A percentile compares a stretch with the other conserved stretches of the same genome.
These are phyloP conservation scores for Latrodectus elegans DNA, from an alignment of 2,888 invertebrate species.

Conservation along the genomic window DNA sequence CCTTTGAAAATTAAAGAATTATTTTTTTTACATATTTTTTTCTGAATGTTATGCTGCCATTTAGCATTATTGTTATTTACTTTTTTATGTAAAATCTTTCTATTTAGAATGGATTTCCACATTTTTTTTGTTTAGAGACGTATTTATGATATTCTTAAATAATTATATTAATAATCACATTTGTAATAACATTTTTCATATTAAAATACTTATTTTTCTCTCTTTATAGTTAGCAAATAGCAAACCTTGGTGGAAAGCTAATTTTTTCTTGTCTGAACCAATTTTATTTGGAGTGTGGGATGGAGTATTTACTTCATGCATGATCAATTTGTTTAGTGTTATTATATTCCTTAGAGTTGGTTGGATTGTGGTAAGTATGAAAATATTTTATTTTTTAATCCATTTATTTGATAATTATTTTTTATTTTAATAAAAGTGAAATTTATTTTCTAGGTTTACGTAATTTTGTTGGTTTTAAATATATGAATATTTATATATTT, in stretches of 20 bases:
- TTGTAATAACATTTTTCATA: too few relatives aligned
- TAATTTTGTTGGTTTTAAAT: neutral
- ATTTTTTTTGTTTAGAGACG: too few relatives aligned
- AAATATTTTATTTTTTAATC: neutral
- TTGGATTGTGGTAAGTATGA: slow-evolving; percentile 87
- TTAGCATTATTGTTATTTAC: too few relatives aligned
- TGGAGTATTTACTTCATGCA: slow-evolving; percentile 97
- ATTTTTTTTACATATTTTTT: too few relatives aligned
- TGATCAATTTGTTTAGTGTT: slow-evolving; percentile 98
- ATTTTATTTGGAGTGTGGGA: slow-evolving; percentile 98
- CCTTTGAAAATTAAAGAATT: too few relatives aligned
- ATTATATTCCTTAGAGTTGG: slow-evolving; percentile 97
- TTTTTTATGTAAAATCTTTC: too few relatives aligned
- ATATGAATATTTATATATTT: too few relatives aligned
- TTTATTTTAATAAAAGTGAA: neutral
- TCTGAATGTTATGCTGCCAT: too few relatives aligned
- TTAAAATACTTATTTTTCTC: neutral
- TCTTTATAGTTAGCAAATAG: slow-evolving; percentile 49
- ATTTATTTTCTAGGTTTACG: neutral
- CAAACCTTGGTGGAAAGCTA: slow-evolving; percentile 96
- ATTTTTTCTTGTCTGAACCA: slow-evolving; percentile 96
- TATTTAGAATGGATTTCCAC: too few relatives aligned
- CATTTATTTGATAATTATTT: neutral
- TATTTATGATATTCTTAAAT: too few relatives aligned
- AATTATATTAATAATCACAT: too few relatives aligned